A percentile compares a stretch with the other conserved stretches of the same genome.
Evolutionary conservation across 2,888 invertebrate genomes (phyloP).

Genomic region (Lagria hirta): DNA sequence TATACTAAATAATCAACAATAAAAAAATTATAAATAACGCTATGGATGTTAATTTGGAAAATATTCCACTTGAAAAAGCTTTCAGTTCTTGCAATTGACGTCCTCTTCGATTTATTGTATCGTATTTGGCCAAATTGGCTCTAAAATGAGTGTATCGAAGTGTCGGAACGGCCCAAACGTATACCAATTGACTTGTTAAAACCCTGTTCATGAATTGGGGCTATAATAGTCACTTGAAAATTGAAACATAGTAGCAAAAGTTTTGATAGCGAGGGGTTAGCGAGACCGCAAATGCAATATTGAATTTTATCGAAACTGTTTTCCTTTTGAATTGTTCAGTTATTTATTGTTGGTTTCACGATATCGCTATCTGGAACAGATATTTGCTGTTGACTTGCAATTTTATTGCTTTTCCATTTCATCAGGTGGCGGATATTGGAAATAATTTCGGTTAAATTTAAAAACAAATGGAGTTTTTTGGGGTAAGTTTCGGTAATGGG

Average conservation of each 20-base stretch:
- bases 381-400: conserved; percentile 44
- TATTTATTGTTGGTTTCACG: conserved; percentile 45
- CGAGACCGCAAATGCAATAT: not conserved
- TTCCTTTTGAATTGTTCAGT: conserved; percentile 43
- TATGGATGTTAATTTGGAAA: too few relatives aligned
- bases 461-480: too few relatives aligned
- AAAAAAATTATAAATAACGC: too few relatives aligned
- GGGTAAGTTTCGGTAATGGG: too few relatives aligned
- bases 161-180: conserved; percentile 37
- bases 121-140: conserved; percentile 9
- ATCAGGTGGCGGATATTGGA: conserved; percentile 2
- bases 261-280: conserved; percentile 25
- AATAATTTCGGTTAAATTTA: too few relatives aligned
- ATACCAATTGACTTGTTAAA: conserved; percentile 49
- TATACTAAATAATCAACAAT: too few relatives aligned
- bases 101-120: conserved; percentile 11
- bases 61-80: too few relatives aligned
- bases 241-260: conserved; percentile 46
- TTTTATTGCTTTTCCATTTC: conserved; percentile 36
- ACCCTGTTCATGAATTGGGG: conserved; percentile 48
- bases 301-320: conserved; percentile 34
- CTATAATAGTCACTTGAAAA: conserved; percentile 45
- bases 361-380: conserved; percentile 46
- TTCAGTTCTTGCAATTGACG: conserved; percentile 15
- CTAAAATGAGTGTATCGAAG: conserved; percentile 16